Percentiles rank a stretch among this genome's conserved stretches.
These are phyloP conservation scores for Sorex maritimensis DNA, from an alignment of 2,797 vertebrate genomes.

Conservation along the genomic window DNA sequence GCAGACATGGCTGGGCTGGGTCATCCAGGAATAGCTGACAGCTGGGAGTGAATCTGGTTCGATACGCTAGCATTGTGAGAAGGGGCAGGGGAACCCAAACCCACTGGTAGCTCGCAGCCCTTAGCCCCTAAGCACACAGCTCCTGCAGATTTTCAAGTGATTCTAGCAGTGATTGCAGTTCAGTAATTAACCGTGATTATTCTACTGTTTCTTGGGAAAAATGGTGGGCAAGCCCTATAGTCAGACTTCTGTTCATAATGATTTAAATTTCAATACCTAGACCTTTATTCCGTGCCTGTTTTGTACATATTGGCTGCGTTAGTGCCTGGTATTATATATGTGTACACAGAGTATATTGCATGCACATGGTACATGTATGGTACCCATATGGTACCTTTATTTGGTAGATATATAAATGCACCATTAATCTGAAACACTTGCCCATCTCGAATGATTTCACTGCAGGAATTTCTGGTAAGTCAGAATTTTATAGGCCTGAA, in stretches of 20 bases:
- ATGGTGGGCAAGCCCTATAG: neutral
- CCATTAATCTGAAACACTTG: neutral
- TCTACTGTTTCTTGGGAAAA: neutral
- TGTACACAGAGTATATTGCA: too few relatives aligned
- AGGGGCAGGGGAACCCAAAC: neutral
- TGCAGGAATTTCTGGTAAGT: constrained; percentile 15
- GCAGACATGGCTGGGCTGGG: neutral
- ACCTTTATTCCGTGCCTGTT: neutral
- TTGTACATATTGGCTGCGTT: too few relatives aligned
- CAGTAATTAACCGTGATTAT: too few relatives aligned
- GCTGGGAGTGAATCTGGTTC: neutral
- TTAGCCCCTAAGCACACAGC: neutral
- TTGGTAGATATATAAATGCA: too few relatives aligned
- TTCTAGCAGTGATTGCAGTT: neutral
- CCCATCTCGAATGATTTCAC: neutral
- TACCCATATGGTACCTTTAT: too few relatives aligned
- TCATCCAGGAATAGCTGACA: neutral
- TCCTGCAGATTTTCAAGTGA: neutral
- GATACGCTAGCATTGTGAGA: neutral
- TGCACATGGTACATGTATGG: too few relatives aligned
- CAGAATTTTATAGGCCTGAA: neutral
- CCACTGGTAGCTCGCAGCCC: neutral
- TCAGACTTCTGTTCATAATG: neutral
- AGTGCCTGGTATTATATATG: too few relatives aligned
- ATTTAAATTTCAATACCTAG: constrained; percentile 34